These are phyloP conservation scores for Martes martes DNA, from an alignment of 2,113 vertebrate genomes.

Conservation along the genomic window DNA sequence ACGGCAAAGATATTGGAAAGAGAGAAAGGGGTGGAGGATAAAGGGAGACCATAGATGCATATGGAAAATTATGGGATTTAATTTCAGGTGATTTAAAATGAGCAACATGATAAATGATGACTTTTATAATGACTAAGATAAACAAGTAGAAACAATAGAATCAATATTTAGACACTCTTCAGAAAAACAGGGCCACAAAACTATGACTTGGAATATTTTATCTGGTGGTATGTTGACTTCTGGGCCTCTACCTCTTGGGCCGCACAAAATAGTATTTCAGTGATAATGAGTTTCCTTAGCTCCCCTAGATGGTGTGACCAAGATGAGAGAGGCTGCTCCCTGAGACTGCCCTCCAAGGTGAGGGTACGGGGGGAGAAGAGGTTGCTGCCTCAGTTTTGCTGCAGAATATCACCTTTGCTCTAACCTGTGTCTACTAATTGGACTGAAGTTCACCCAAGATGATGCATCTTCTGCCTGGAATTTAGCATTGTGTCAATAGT, in stretches of 20 bases:
- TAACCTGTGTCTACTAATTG: rapidly evolving
- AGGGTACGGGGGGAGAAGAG: rapidly evolving
- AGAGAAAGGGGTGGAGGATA: not conserved
- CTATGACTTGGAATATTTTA: not conserved
- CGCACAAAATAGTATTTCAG: not conserved
- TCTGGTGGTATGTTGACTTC: not conserved
- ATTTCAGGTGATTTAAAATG: not conserved
- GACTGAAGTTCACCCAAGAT: not conserved
- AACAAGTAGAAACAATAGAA: not conserved
- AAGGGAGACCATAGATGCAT: not conserved
- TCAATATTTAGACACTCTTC: not conserved
- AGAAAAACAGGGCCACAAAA: not conserved
- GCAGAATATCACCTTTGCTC: not conserved
- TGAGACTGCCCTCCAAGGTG: rapidly evolving
- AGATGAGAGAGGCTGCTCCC: not conserved
- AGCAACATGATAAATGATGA: not conserved
- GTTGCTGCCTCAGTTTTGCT: not conserved
- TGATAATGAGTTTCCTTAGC: not conserved
- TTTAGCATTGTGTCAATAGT: not conserved
- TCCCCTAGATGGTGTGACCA: not conserved
- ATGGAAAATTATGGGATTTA: not conserved
- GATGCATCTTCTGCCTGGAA: not conserved
- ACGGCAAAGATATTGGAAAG: not conserved
- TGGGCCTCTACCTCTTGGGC: not conserved
- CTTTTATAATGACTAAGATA: not conserved